phyloP scores from a whole-genome alignment of 1,140 invertebrate genomes.

The Brachionus paranguensis region DNA sequence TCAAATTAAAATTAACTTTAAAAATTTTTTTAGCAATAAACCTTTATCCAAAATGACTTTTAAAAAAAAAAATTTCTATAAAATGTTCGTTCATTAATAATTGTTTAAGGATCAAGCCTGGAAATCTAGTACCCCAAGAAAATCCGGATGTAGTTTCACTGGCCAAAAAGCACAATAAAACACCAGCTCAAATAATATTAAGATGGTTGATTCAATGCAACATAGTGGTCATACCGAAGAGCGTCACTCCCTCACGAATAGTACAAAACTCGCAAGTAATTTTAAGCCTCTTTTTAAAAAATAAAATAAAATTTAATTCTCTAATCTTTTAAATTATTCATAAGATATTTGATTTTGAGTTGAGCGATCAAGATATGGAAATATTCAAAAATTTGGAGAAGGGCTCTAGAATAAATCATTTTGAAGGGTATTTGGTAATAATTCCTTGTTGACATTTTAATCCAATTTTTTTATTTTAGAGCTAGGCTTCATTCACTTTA shows the following conservation, averaged over 20 bases:
- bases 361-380: conserved; percentile 33
- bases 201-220: conserved; percentile 4
- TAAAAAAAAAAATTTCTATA: neutral
- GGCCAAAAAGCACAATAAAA: neutral
- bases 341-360: conserved; percentile 22
- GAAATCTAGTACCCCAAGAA: neutral
- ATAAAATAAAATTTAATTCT: neutral
- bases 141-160: neutral
- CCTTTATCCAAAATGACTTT: neutral
- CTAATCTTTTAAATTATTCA: neutral
- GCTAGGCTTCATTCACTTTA: neutral
- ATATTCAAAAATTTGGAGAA: conserved; percentile 13
- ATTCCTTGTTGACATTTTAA: neutral
- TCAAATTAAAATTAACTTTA: too few relatives aligned
- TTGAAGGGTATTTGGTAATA: conserved; percentile 8
- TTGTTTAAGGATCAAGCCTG: neutral
- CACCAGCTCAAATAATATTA: conserved; percentile 22
- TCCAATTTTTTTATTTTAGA: neutral
- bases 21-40: too few relatives aligned
- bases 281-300: neutral
- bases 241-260: neutral
- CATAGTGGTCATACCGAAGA: conserved; percentile 35
- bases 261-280: conserved; percentile 21
- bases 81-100: neutral
- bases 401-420: conserved; percentile 6